Percentiles rank a stretch among this genome's conserved stretches.
Conservation (phyloP, 2,113 vertebrate species). For the Ploceus nigricollis region DNA sequence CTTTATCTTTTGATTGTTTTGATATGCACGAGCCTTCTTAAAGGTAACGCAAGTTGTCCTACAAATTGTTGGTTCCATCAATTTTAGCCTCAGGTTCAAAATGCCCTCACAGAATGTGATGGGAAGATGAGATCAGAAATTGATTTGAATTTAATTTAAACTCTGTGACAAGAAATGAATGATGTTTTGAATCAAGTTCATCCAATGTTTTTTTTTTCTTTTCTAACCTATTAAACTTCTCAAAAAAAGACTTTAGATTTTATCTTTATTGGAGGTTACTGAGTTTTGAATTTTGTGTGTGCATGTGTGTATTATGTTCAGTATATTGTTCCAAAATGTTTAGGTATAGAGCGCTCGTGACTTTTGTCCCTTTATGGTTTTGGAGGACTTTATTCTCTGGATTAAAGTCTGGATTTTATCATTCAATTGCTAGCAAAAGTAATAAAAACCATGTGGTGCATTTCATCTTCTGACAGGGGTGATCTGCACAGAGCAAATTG, state of each 20-base stretch:
- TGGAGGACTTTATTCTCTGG: not conserved
- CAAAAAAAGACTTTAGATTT: not conserved
- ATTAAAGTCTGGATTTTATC: not conserved
- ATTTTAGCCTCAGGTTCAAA: not conserved
- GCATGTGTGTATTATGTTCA: not conserved
- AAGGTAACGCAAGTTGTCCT: not conserved
- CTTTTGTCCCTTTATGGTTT: not conserved
- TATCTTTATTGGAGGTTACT: not conserved
- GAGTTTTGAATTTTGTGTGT: not conserved
- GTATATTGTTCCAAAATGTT: not conserved
- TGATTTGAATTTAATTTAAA: conserved; percentile 25
- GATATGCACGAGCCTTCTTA: not conserved
- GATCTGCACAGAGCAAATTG: not conserved
- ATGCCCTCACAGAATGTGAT: not conserved
- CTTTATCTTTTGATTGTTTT: not conserved
- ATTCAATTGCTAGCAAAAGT: not conserved
- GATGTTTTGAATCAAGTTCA: not conserved
- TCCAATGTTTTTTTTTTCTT: not conserved
- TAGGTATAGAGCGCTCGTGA: not conserved
- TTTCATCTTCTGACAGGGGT: not conserved
- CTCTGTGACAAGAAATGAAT: not conserved
- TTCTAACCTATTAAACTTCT: not conserved
- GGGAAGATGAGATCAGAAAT: not conserved
- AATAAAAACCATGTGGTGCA: not conserved
- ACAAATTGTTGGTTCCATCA: conserved; percentile 4